Percentiles rank a stretch among this genome's conserved stretches.
phyloP scores from a whole-genome alignment of 1,140 invertebrate species.

The Calliphora vicina region DNA sequence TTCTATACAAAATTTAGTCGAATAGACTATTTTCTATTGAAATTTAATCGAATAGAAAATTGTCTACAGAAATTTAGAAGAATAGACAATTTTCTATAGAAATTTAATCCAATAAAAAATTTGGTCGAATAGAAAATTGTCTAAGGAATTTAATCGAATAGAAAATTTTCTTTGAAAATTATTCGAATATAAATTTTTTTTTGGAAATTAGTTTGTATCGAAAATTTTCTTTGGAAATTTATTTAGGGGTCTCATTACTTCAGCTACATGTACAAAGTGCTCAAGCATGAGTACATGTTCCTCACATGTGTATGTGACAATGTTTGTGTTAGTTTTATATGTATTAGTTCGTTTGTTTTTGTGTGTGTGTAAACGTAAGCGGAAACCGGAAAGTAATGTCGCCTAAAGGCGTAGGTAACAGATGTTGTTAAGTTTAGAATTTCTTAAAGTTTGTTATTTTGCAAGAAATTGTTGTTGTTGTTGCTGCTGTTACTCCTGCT shows the following conservation, averaged over 20 bases:
- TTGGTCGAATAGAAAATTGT: no score
- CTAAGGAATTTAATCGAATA: no score
- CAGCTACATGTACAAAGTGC: not conserved
- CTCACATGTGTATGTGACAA: not conserved
- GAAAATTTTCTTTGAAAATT: no score
- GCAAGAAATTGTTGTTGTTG: not conserved
- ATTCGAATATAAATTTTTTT: no score
- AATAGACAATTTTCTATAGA: no score
- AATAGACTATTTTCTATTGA: no score
- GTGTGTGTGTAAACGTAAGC: not conserved
- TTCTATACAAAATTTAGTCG: no score
- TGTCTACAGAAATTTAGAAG: no score
- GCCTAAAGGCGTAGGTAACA: conserved; percentile 33
- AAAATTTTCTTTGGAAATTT: no score
- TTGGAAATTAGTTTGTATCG: no score
- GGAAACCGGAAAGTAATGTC: conserved; percentile 31
- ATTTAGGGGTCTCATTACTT: not conserved
- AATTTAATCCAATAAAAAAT: no score
- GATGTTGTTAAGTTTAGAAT: conserved; percentile 32
- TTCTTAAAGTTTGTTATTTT: conserved; percentile 26
- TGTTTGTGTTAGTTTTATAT: not conserved
- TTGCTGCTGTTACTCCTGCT: not conserved
- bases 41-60: no score
- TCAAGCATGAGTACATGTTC: not conserved
- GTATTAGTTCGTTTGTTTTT: not conserved